Evolutionary conservation across 2,797 vertebrate species (phyloP), one percentile per base, ranked within the genome.

Genomic region (Sebastes steindachneri): DNA sequence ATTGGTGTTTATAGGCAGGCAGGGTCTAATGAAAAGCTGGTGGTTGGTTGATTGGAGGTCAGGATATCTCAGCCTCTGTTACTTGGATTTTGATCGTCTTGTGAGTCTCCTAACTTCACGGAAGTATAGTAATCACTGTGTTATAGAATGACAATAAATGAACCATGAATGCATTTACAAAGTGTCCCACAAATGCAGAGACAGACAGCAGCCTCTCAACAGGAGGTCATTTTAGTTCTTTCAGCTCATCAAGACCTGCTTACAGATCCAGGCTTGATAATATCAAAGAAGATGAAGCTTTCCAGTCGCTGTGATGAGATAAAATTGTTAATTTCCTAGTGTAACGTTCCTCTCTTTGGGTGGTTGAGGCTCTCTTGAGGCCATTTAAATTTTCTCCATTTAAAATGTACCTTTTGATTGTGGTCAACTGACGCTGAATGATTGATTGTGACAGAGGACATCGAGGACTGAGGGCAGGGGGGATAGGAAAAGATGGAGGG

Each of bases 1-100:
- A 0, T 4, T 48, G 45, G 45, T 48, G 45, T 48, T 48, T 19
- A 48, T 48, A 4, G 45, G 45, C 45, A 19, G 17, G 17, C 45
- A 2, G 3, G 15, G 0, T 48, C 7, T 48, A 48, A 48, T 48
- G 45, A 48, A 48, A 0, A 17, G 45, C 2, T 8, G 45, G 0
- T 48, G 15, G 45, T 19, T 48, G 45, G 17, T 48, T 48, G 45
- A 48, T 48, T 48, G 45, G 45, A 48, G 45, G 17, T 48, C 45
- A 48, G 15, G 17, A 48, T 48, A 48, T 48, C 45, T 19, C 51
- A 21, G n/a, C 9, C 3, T 45, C 41, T 45, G 15, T 45, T 45
- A 45, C 41, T 45, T 45, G 41, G 41, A 45, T 45, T 45, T 51
- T 51, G 17, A 51, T 51, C 3, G 0, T n/a, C 19, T 51, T 45